Evolutionary conservation across 2,113 vertebrate genomes (phyloP), one percentile per base, ranked within the genome.

Genomic region (Chauna torquata): DNA sequence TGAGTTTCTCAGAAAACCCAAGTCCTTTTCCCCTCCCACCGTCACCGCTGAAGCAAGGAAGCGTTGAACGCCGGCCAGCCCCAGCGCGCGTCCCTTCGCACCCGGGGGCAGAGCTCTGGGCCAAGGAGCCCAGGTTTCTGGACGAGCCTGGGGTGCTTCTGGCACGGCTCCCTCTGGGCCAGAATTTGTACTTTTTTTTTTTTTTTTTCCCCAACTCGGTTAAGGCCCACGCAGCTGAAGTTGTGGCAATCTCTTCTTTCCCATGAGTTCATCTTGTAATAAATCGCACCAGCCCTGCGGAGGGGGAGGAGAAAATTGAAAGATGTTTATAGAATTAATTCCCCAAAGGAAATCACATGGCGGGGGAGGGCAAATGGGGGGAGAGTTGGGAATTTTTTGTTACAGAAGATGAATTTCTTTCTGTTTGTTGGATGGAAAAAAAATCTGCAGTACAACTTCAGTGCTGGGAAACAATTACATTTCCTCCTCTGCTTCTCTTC

Each of bases 241-340:
- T 74, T 95, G 96, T 96, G 94, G 90, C 92, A 94, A 59, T 84
- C 88, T 90, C 94, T 59, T 66, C 93, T 96, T 96, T 96, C 96
- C 94, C 92, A 94, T 91, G 92, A 96, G 95, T 96, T 95, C 92
- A 96, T 93, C 96, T 92, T 24, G 94, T 93, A 92, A 92, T 94
- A 92, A 96, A 95, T 91, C 79, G 88, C 92, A 90, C 92, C 92
- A 94, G 94, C 86, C 94, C 94, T 64, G 87, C 6, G 6, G 91
- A 96, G 95, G 91, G 94, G 94, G 95, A 92, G 95, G 94, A 93
- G 92, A 88, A 76, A 77, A 90, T 80, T 58, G 83, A 89, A 90
- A 94, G 79, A 92, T 94, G 93, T 94, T 96, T 91, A 95, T 89
- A 94, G 92, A 94, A 87, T 93, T 92, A 83, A 96, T 92, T 96